These are phyloP conservation scores for Ruditapes philippinarum DNA, from an alignment of 1,140 invertebrate genomes.

Conservation along the genomic window DNA sequence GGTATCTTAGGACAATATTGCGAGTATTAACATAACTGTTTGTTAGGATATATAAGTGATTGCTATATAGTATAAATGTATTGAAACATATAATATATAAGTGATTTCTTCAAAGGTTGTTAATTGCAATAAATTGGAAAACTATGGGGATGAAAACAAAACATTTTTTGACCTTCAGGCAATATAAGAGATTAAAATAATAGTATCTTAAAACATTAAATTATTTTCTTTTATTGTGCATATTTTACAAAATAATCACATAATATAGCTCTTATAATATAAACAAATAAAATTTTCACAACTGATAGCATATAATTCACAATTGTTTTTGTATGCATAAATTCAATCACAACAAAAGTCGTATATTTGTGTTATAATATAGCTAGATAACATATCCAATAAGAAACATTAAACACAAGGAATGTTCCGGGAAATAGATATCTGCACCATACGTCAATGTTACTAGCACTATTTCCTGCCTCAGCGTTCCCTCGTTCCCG, in stretches of 20 bases:
- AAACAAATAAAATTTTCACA: neutral
- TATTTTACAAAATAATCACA: conserved; percentile 1
- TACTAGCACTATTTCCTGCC: conserved; percentile 84
- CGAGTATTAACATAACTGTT: too few species aligned
- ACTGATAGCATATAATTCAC: neutral
- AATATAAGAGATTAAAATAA: too few species aligned
- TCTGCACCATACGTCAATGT: conserved; percentile 88
- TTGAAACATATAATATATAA: too few species aligned
- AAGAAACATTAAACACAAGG: conserved; percentile 87
- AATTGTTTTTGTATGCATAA: neutral
- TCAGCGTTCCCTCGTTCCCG: conserved; percentile 69
- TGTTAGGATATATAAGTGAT: too few species aligned
- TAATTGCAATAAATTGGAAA: too few species aligned
- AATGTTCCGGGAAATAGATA: conserved; percentile 88
- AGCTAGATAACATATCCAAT: conserved; percentile 87
- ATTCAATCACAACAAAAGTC: neutral
- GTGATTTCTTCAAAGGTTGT: too few species aligned
- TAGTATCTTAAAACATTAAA: too few species aligned
- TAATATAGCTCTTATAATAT: neutral
- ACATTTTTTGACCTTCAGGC: too few species aligned
- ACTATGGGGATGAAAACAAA: too few species aligned
- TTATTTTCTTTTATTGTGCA: neutral
- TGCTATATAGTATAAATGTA: too few species aligned
- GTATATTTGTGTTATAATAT: conserved; percentile 26
- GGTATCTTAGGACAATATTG: too few species aligned